These are phyloP conservation scores for Scaptomyza tumidula DNA, from an alignment of 2,888 invertebrate species.

Conservation along the genomic window DNA sequence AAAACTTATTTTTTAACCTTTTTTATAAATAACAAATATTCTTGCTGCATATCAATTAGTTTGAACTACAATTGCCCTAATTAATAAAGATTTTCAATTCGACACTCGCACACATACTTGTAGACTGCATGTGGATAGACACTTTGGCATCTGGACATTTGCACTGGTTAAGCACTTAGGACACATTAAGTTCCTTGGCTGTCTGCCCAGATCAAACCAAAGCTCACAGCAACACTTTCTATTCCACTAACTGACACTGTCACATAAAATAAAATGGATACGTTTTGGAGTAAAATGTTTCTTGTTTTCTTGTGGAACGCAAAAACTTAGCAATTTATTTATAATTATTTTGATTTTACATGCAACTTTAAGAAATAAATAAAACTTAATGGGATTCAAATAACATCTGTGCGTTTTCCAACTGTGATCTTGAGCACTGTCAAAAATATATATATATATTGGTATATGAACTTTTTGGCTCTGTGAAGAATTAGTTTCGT, in stretches of 20 bases:
- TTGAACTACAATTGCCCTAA: conserved; percentile 9
- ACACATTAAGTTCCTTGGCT: conserved; percentile 62
- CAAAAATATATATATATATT: too few relatives aligned
- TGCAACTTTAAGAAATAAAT: too few relatives aligned
- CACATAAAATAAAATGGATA: conserved; percentile 15
- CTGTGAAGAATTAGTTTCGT: too few relatives aligned
- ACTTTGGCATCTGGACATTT: conserved; percentile 46
- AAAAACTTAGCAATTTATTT: not conserved
- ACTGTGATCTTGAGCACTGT: too few relatives aligned
- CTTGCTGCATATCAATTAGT: conserved; percentile 10
- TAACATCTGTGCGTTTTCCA: too few relatives aligned
- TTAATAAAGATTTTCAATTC: not conserved
- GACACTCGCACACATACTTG: not conserved
- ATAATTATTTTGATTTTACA: not conserved
- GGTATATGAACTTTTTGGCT: too few relatives aligned
- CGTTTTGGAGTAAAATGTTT: not conserved
- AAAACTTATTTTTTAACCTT: not conserved
- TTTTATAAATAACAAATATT: not conserved
- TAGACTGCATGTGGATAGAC: conserved; percentile 9
- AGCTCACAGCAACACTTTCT: conserved; percentile 8
- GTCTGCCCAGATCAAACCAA: conserved; percentile 55
- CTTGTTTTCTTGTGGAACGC: not conserved
- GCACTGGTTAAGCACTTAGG: conserved; percentile 61
- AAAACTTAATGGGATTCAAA: too few relatives aligned
- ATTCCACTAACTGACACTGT: conserved; percentile 58